Evolutionary conservation across 2,113 vertebrate species (phyloP), one percentile per base, ranked within the genome.

Genomic region (Vulpes vulpes): DNA sequence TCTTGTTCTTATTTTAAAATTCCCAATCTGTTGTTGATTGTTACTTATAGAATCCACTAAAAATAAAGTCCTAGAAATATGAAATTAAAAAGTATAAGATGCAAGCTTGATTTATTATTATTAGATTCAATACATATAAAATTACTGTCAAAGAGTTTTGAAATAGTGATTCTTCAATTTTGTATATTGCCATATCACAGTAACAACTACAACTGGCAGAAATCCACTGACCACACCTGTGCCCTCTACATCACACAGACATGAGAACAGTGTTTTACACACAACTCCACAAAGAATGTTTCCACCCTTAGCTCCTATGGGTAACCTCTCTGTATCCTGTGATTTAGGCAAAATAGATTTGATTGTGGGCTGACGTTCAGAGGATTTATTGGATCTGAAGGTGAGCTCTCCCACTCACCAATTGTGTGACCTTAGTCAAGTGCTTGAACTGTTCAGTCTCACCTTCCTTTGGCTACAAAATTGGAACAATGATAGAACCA

Each of bases 281-380:
- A 7, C 4, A 23, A 7, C 8, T 8, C 30, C 17, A 55, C 55
- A 17, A 35, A 10, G 22, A 53, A 43, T 3, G 32, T 14, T 49
- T 16, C 19, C 17, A 17, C 19, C 22, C 25, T 51, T 19, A 27
- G 3, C 78, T 78, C 32, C 62, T 35, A 32, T 5, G 15, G 23
- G 20, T 3, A 51, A 53, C 9, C 12, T 15, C 15, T 23, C 23
- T 0, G 4, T 0, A 35, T 22, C 43, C 20, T 32, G 49, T 0
- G 20, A 25, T 53, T 83, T 30, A 35, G 9, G 23, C 20, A 71
- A 25, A 91, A 76, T 65, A 19, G 64, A 35, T 51, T 78, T 53
- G 62, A 35, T 6, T 7, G 27, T 17, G 10, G 4, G 8, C 5
- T 35, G 25, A 91, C 2, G 2, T 23, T 22, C 8, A 51, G 4